Evolutionary conservation across 2,888 invertebrate genomes (phyloP), one percentile per base, ranked within the genome.

Genomic region (Isotomurus palustris): DNA sequence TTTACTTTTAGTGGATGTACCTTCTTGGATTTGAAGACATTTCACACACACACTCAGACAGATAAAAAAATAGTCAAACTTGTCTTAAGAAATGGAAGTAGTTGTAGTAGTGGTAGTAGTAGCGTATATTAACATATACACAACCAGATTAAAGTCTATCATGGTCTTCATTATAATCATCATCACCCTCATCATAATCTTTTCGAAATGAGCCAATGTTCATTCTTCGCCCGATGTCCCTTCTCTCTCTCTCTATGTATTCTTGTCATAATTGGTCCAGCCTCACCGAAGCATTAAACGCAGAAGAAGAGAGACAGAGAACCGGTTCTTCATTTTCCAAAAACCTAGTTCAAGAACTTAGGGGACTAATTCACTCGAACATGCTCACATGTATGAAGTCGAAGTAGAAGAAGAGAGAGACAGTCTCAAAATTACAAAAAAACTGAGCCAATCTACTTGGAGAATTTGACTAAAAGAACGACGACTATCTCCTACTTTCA

Each of bases 211-310:
- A 22, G 21, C 6, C 22, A 43, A 22, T 24, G 43, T 21, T 22
- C 21, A 43, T 43, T 5, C 24, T 43, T 24, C 21, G 21, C 14
- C 43, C 43, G 29, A 45, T 45, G 45, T 45, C 45, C 45, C 45
- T 45, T 28, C n/a, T 32, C 10, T 14, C 8, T 32, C 32, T 14
- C 14, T 32, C 8, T 32, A 10, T 8, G 32, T 10, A 10, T 32
- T 45, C 45, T 45, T 45, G 45, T 45, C 45, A 45, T 45, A 45
- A 45, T 45, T 45, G 45, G 45, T 45, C 45, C 45, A 28, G 45
- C 45, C 45, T 17, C 5, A 3, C 45, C 24, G 10, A 10, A 22
- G 32, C 32, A 32, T 10, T 32, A 32, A 10, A n/a, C n/a, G n/a
- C n/a, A n/a, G n/a, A n/a, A n/a, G n/a, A n/a, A n/a, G n/a, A n/a